Evolutionary conservation across 64 coral and sea anemone species (phyloP).

Genomic region (Hydrozoanthus tunicans): DNA sequence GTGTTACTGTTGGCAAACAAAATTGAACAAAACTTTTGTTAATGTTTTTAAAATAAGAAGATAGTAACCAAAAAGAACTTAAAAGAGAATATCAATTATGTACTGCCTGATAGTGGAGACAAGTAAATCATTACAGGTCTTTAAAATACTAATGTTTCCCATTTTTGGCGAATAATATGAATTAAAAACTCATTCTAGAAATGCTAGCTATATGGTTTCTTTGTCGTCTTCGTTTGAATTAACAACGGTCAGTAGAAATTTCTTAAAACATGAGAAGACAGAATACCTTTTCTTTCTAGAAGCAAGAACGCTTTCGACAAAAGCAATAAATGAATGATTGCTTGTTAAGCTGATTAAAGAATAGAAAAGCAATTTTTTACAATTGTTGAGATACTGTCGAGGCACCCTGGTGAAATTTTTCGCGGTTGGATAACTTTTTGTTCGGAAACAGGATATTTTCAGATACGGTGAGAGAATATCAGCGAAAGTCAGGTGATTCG

Average conservation of each 20-base stretch:
- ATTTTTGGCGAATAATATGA: no score
- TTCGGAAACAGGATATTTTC: background rate
- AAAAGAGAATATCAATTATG: no score
- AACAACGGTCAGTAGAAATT: background rate
- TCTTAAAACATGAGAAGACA: background rate
- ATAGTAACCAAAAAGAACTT: no score
- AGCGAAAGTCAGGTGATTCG: background rate
- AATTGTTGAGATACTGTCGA: no score
- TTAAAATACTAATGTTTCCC: no score
- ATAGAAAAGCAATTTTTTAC: background rate
- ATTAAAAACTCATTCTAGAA: no score
- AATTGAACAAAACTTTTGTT: no score
- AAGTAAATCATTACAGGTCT: no score
- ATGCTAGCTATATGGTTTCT: no score
- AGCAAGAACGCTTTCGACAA: background rate
- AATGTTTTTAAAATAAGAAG: no score
- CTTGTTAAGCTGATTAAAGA: background rate
- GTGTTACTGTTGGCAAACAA: no score
- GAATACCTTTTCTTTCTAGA: background rate
- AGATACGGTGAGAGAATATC: conserved; percentile 18
- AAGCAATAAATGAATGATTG: conserved; percentile 5
- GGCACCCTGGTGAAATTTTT: background rate
- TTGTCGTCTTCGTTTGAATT: background rate
- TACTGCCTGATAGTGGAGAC: no score
- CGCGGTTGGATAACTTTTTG: background rate